Percentiles rank a stretch among this genome's conserved stretches.
phyloP scores from a whole-genome alignment of 92 coral and sea anemone species.

The Scolanthus callimorphus region DNA sequence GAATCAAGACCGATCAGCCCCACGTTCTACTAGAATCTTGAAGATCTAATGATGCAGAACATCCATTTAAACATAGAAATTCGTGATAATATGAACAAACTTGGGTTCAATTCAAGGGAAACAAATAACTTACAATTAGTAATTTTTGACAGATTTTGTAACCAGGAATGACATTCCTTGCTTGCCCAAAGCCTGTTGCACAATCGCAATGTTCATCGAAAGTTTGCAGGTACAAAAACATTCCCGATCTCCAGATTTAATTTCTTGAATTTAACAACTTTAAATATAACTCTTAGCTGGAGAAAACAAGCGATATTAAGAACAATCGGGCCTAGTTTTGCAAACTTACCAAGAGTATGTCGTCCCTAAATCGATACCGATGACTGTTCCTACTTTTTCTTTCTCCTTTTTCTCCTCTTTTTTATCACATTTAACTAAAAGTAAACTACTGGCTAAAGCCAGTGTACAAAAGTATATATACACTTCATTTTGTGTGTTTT shows the following conservation, averaged over 20 bases:
- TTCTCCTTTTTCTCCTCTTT: constrained; percentile 81
- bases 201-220: neutral
- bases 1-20: constrained; percentile 1
- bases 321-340: no score
- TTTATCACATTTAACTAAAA: constrained; percentile 65
- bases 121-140: no score
- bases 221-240: no score
- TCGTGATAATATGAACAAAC: no score
- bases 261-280: no score
- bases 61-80: no score
- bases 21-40: no score
- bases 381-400: constrained; percentile 93
- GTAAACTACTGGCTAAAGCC: constrained; percentile 90
- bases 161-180: no score
- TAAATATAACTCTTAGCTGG: no score
- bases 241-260: no score
- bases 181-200: neutral
- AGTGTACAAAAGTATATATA: constrained; percentile 71
- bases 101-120: neutral
- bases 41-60: neutral
- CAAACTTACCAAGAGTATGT: constrained; percentile 98
- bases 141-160: no score
- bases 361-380: constrained; percentile 98
- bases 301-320: no score
- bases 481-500: constrained; percentile 60